These are phyloP conservation scores for Hexactinellida sp. DNA, from an alignment of 37 sponge, comb jelly and placozoan species.

Conservation along the genomic window DNA sequence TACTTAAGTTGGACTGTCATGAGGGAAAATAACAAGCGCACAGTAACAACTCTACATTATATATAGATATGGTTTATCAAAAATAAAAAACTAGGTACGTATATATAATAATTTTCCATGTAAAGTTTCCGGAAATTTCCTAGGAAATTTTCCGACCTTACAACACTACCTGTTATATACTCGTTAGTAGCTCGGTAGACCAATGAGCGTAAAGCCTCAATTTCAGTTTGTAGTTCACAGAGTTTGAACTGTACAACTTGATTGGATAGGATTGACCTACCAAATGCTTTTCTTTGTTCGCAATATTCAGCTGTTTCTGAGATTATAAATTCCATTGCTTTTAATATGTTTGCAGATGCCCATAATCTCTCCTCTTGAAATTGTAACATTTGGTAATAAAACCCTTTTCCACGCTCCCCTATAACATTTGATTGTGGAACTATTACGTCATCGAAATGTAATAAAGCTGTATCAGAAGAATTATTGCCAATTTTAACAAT, in stretches of 20 bases:
- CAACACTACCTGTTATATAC: conserved; percentile 40
- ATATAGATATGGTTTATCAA: no score
- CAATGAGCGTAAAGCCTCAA: conserved; percentile 64
- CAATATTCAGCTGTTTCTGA: conserved; percentile 57
- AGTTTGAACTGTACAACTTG: conserved; percentile 81
- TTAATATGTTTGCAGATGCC: conserved; percentile 36
- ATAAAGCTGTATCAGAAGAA: conserved; percentile 73
- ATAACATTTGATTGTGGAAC: conserved; percentile 68
- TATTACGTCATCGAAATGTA: conserved; percentile 78
- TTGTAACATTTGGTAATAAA: conserved; percentile 85
- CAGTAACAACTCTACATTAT: no score
- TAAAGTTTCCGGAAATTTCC: no score
- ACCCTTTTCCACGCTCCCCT: conserved; percentile 82
- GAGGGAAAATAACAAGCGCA: no score
- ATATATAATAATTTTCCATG: not conserved
- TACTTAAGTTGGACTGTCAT: no score
- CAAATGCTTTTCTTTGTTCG: conserved; percentile 77
- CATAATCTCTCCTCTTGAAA: conserved; percentile 90
- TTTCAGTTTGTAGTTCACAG: conserved; percentile 80
- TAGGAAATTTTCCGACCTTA: no score
- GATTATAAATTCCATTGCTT: conserved; percentile 49
- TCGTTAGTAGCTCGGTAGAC: conserved; percentile 52
- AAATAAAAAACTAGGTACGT: no score
- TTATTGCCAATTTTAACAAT: conserved; percentile 50
- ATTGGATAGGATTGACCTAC: conserved; percentile 62